Conservation (phyloP, 1,140 invertebrate genomes). For the Drosophila jambulina region DNA sequence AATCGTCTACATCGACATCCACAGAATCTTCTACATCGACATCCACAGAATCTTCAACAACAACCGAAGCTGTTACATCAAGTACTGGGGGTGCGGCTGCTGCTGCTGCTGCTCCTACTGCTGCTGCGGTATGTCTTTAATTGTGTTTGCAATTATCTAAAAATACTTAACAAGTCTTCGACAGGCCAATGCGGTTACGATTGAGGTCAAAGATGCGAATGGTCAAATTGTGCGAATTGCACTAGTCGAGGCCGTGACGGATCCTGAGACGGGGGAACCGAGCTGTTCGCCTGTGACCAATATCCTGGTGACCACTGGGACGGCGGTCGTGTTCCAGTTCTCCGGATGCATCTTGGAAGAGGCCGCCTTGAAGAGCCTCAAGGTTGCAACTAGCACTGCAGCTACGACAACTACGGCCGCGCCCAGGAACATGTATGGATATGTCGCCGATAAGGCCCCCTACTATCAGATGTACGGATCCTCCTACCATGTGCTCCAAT, state of each 20-base stretch:
- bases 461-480: conserved; percentile 15
- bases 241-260: not conserved
- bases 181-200: not conserved
- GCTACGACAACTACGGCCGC: not conserved
- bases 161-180: not conserved
- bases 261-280: conserved; percentile 8
- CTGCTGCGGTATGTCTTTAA: not conserved
- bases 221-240: not conserved
- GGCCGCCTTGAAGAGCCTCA: not conserved
- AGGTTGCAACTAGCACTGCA: not conserved
- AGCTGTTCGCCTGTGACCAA: conserved; percentile 6
- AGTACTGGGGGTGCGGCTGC: not conserved
- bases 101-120: not conserved
- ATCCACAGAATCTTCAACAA: not conserved
- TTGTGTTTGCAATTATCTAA: not conserved
- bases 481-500: not conserved
- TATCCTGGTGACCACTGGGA: conserved; percentile 17
- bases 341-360: conserved; percentile 15
- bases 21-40: not conserved
- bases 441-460: not conserved
- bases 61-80: not conserved
- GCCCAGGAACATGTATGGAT: not conserved
- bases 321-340: conserved; percentile 8
- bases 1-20: not conserved
- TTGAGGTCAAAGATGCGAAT: conserved; percentile 5